Base-by-base conservation (phyloP, 2,113 vertebrate species). In the Forbesichthys papilliferus region DNA sequence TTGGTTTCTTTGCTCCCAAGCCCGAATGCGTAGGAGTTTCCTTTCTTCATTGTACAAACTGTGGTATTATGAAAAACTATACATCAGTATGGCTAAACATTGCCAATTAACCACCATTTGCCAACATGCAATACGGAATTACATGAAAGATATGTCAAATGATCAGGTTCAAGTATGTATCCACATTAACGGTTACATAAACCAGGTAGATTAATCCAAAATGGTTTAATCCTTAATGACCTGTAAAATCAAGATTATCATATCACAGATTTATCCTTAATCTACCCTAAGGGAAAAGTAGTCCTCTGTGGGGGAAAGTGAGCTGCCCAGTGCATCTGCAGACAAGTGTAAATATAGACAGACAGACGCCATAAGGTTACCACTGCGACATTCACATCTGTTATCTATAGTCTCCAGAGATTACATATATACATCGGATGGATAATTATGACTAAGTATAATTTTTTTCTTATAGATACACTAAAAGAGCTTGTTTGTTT, bases 31-130 rank as follows among this genome's bases (percentile, higher is more conserved):
- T 77, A 96, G 94, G 83, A 95, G 89, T 80, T 99, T 95, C 81
- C 96, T 94, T 9, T 95, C 95, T 87, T 97, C 95, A 75, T 93
- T 96, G 88, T 94, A 88, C 76, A 92, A 88, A 85, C 95, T 95
- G 90, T 42, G 68, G 52, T 82, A 86, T 54, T 14, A 59, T 79
- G 49, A 73, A 14, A 75, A 20, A 69, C 47, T 58, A 0, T 46
- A 8, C 58, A 20, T 16, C 49, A 48, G 60, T 9, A 71, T 52
- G 34, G 61, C 48, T 52, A 52, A 12, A 52, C 13, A 14, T 52
- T 52, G 11, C 8, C 3, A 49, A 12, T 12, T 12, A 12, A 52
- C 11, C 13, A 52, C 13, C 3, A 12, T 11, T 12, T 52, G 0
- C 9, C 10, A 14, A 10, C 13, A 52, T 49, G 12, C 48, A 49